Percentiles rank a stretch among this genome's conserved stretches.
phyloP scores from a whole-genome alignment of 2,888 invertebrate genomes.

The Cataglyphis cursor region DNA sequence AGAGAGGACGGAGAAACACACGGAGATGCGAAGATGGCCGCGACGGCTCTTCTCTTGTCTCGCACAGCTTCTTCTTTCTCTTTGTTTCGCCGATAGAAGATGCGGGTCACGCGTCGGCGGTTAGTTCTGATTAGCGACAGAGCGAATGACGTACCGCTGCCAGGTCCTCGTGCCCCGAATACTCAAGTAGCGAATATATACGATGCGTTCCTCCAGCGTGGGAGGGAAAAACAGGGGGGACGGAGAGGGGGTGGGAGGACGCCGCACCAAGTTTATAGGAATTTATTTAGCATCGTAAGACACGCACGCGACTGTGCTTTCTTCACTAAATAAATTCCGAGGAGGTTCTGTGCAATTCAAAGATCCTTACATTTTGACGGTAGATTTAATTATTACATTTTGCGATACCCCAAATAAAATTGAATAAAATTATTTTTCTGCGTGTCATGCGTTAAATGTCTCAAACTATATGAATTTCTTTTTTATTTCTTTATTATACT shows the following conservation, averaged over 20 bases:
- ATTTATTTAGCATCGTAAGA: constrained; percentile 70
- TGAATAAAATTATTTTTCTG: background rate
- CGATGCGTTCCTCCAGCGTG: background rate
- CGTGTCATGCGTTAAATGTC: background rate
- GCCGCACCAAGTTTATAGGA: constrained; percentile 68
- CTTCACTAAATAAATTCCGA: constrained; percentile 48
- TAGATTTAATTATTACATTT: constrained; percentile 17
- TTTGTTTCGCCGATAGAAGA: constrained; percentile 75
- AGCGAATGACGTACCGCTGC: constrained; percentile 86
- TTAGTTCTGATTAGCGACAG: constrained; percentile 87
- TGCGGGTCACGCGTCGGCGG: constrained; percentile 85
- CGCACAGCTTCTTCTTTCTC: constrained; percentile 63
- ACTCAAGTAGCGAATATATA: constrained; percentile 70
- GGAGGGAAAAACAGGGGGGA: background rate
- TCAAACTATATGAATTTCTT: background rate
- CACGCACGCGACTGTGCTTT: background rate
- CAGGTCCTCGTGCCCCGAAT: constrained; percentile 85
- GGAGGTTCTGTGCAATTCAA: background rate
- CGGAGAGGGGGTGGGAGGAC: too few relatives aligned
- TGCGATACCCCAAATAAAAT: background rate
- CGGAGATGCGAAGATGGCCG: constrained; percentile 82
- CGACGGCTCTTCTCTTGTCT: constrained; percentile 47
- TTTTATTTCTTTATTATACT: background rate
- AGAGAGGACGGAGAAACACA: background rate
- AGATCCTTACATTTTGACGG: constrained; percentile 1